Evolutionary conservation across 2,888 invertebrate genomes (phyloP), one percentile per base, ranked within the genome.

Genomic region (Agonum fuliginosum): DNA sequence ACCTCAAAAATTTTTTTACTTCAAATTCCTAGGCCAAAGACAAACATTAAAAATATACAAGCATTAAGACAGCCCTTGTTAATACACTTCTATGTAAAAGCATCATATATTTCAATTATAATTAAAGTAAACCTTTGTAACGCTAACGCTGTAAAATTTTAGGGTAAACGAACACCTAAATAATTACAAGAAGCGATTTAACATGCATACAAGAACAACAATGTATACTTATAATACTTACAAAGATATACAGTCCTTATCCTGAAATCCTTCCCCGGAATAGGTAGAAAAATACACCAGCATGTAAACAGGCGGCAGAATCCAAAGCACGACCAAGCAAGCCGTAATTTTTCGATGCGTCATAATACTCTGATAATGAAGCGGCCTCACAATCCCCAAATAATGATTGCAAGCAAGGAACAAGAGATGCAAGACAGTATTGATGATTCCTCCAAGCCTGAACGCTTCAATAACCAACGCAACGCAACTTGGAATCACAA

Each of bases 331-430:
- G 41, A 88, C 83, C 5, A 90, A 88, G 48, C 89, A 85, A 20
- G 87, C 83, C 65, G 87, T 86, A 0, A 89, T 89, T 79, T 88
- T 89, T 46, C 88, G 84, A 75, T 88, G 86, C 0, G 89, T 89
- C 85, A 90, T 86, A 22, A 87, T 88, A 30, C 88, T 86, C 1
- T 87, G 86, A 82, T 90, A 90, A 79, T 89, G 89, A 1, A 91
- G 86, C 1, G 91, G 91, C 62, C 86, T 85, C 1, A 89, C 86
- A 77, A 91, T 91, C 14, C 93, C 92, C 43, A 92, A 86, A 85
- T 92, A 93, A 83, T 93, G 93, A 84, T 92, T 92, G 76, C 91
- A 84, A 27, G 92, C 91, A 24, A 93, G 85, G 0, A 90, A 90
- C 37, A 91, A 85, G 1, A 93, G 87, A 82, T 93, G 92, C 48